These are phyloP conservation scores for Drosophila leontia DNA, from an alignment of 1,140 invertebrate species.

Conservation along the genomic window DNA sequence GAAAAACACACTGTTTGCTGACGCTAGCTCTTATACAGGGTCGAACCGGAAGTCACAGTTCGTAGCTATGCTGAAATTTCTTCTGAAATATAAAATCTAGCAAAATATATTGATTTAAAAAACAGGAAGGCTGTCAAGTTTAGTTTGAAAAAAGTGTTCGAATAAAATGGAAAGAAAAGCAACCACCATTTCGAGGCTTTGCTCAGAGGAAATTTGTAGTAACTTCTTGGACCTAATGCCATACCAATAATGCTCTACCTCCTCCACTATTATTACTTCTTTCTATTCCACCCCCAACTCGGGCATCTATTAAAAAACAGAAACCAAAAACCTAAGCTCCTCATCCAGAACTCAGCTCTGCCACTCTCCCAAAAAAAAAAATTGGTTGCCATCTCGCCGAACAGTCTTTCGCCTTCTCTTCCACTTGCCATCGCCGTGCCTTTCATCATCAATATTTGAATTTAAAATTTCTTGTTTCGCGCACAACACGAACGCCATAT, in stretches of 20 bases:
- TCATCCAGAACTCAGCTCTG: conserved; percentile 11
- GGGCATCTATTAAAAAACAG: conserved; percentile 17
- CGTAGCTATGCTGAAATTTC: too few species aligned
- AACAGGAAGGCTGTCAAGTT: neutral
- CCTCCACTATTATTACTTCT: conserved; percentile 5
- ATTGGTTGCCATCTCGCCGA: conserved; percentile 31
- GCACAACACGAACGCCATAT: conserved; percentile 71
- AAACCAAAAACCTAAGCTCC: conserved; percentile 22
- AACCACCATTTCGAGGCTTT: conserved; percentile 55
- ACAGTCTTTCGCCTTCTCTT: conserved; percentile 14
- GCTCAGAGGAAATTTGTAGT: conserved; percentile 19
- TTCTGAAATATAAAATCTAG: neutral
- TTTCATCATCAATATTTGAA: conserved; percentile 79
- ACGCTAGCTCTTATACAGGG: too few species aligned
- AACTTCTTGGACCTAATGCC: conserved; percentile 1
- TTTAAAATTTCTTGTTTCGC: conserved; percentile 77
- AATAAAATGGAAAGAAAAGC: conserved; percentile 60
- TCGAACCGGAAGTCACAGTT: too few species aligned
- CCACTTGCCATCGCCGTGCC: conserved; percentile 24
- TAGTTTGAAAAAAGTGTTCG: conserved; percentile 41
- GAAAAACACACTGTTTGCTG: too few species aligned
- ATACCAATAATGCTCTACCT: neutral
- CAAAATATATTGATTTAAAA: neutral
- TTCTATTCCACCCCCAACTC: conserved; percentile 1
- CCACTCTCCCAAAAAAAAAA: conserved; percentile 39